Percentiles rank a stretch among this genome's conserved stretches.
Evolutionary conservation across 2,888 invertebrate genomes (phyloP).

Genomic region (Pocota personata): DNA sequence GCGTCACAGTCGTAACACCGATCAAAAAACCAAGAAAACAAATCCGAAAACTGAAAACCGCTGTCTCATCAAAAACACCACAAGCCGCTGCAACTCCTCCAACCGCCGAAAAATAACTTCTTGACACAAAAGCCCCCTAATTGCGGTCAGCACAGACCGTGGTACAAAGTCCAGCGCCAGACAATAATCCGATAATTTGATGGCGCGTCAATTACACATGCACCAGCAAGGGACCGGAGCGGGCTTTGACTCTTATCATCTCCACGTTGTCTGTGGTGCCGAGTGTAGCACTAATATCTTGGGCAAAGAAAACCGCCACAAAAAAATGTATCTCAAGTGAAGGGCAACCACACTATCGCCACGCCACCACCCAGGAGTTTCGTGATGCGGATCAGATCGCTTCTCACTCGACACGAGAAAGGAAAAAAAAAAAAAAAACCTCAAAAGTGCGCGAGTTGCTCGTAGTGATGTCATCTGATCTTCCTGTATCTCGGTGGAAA

Average conservation of each 20-base stretch:
- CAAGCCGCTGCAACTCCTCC: constrained; percentile 2
- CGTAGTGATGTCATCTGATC: constrained; percentile 49
- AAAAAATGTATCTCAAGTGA: constrained; percentile 16
- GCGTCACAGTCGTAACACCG: constrained; percentile 19
- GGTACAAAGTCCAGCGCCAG: constrained; percentile 51
- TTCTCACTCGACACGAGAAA: constrained; percentile 22
- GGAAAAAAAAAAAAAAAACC: neutral
- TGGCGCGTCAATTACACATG: constrained; percentile 56
- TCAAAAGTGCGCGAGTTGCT: constrained; percentile 18
- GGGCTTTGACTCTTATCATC: constrained; percentile 43
- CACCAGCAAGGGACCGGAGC: neutral
- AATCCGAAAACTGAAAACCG: constrained; percentile 26
- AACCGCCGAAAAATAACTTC: constrained; percentile 14
- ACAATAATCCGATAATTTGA: constrained; percentile 73
- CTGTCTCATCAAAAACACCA: constrained; percentile 47
- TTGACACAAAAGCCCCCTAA: constrained; percentile 59
- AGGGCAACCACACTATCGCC: constrained; percentile 16
- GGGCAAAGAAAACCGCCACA: constrained; percentile 10
- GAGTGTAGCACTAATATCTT: constrained; percentile 49
- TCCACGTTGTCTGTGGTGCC: constrained; percentile 6
- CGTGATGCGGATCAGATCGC: constrained; percentile 40
- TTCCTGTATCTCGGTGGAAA: constrained; percentile 18
- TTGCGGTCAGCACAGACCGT: constrained; percentile 32
- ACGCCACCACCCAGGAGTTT: constrained; percentile 47
- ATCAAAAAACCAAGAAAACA: neutral